Evolutionary conservation across 2,888 invertebrate species (phyloP), one percentile per base, ranked within the genome.

Genomic region (Drosophila lutescens): DNA sequence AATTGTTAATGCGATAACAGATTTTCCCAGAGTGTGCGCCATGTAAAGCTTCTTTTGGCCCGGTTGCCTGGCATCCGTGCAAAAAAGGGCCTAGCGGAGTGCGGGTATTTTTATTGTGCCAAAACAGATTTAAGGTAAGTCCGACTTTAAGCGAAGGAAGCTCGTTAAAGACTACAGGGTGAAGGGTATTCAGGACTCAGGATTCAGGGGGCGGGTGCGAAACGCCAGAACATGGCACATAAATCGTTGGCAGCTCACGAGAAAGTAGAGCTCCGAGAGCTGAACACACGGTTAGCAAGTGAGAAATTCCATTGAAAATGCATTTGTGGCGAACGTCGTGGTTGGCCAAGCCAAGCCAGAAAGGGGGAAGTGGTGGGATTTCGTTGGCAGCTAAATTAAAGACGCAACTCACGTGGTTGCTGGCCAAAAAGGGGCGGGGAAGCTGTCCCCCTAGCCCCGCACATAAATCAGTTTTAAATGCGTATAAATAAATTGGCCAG

Each of bases 401-500:
- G 80, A 83, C 82, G 78, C 86, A 82, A 55, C 81, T 75, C 77
- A 82, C 74, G 80, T 71, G 53, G 70, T 59, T 65, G 49, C 65
- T 46, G 34, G 51, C 30, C 49, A 36, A 40, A 36, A 41, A 7
- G 20, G 17, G 46, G 23, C 43, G 34, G 46, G 38, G 41, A 47
- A 32, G 67, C 76, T 76, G 75, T 74, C 70, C 71, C 57, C 47
- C 55, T 49, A 4, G 66, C 61, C 59, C 46, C 84, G 60, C 74
- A 74, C 82, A 85, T 85, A 85, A 85, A 85, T 85, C 85, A 85
- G 85, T 77, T 85, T 82, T 79, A 84, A 85, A 84, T 86, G 76
- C 84, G 75, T 73, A 82, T 86, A 85, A 86, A 85, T 85, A 85
- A 86, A 86, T 85, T 84, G 78, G 84, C 74, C 70, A 57, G 58